A percentile compares a stretch with the other conserved stretches of the same genome.
Evolutionary conservation across 2,113 vertebrate species (phyloP).

Genomic region (Silurus glanis): DNA sequence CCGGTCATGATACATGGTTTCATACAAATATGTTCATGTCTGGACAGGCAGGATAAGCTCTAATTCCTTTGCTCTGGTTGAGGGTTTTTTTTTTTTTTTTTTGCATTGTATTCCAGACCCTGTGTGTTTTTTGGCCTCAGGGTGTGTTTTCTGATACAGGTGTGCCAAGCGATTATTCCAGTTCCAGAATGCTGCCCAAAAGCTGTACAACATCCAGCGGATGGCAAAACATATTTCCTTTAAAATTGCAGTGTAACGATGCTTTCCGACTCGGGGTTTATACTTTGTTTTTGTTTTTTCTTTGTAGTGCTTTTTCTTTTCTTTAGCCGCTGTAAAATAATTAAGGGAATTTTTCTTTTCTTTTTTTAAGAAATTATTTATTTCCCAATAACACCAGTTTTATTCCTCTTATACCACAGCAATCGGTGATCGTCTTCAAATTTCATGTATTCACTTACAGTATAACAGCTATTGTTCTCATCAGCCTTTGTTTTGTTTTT

Average conservation of each 20-base stretch:
- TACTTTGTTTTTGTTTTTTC: not conserved
- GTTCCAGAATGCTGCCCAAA: not conserved
- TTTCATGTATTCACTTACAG: not conserved
- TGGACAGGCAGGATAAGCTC: conserved; percentile 16
- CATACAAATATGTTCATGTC: conserved; percentile 15
- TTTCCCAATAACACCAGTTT: not conserved
- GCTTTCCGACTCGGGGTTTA: not conserved
- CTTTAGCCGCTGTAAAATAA: not conserved
- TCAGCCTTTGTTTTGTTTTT: not conserved
- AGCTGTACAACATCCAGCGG: not conserved
- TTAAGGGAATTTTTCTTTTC: not conserved
- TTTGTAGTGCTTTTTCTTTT: not conserved
- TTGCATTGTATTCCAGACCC: not conserved
- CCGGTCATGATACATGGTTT: not conserved
- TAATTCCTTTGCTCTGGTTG: not conserved
- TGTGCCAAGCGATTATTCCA: conserved; percentile 5
- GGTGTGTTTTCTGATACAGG: not conserved
- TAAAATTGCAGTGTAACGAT: not conserved
- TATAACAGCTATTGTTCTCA: not conserved
- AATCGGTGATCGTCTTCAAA: not conserved
- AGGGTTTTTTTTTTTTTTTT: not conserved
- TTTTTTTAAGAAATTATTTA: not conserved
- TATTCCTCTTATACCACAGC: not conserved
- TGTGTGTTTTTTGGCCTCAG: not conserved
- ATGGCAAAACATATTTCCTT: not conserved